Evolutionary conservation across 2,888 invertebrate genomes (phyloP), one percentile per base, ranked within the genome.

Genomic region (Odontothrips loti): DNA sequence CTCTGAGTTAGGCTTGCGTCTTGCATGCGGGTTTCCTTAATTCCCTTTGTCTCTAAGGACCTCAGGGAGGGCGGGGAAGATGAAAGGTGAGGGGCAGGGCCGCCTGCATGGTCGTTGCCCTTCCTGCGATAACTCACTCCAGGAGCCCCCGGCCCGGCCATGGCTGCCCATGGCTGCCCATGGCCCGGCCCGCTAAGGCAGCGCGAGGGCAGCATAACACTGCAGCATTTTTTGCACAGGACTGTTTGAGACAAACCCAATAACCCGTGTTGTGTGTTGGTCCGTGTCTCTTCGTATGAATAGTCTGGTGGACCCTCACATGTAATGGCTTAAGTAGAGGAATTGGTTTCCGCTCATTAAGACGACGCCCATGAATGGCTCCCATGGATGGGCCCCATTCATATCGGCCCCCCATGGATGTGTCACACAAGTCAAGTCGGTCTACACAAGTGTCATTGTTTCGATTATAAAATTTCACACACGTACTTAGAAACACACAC

Each of bases 271-370:
- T n/a, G n/a, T n/a, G 8, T 17, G 51, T 11, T 51, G 51, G 51
- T 51, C 51, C 68, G 68, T n/a, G 23, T 4, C 9, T n/a, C n/a
- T 68, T 23, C 23, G 68, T n/a, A n/a, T 23, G 68, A 68, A n/a
- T n/a, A n/a, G n/a, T n/a, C n/a, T n/a, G n/a, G n/a, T n/a, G n/a
- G n/a, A n/a, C n/a, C n/a, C n/a, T n/a, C 68, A 68, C 20, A 68
- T 23, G 23, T 23, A 68, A 68, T 68, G 23, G 68, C 68, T 68
- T 68, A 68, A 68, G 68, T 68, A 68, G 68, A 68, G 68, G 23
- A 68, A 68, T 68, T 68, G 23, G 68, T 68, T 20, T 20, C n/a
- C 68, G 23, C n/a, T 68, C 23, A 68, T 68, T n/a, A 51, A 17
- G 51, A 15, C 51, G 51, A n/a, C 68, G 68, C 68, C 68, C 68